phyloP scores from a whole-genome alignment of 2,113 vertebrate species.

The Percopsis transmontana region DNA sequence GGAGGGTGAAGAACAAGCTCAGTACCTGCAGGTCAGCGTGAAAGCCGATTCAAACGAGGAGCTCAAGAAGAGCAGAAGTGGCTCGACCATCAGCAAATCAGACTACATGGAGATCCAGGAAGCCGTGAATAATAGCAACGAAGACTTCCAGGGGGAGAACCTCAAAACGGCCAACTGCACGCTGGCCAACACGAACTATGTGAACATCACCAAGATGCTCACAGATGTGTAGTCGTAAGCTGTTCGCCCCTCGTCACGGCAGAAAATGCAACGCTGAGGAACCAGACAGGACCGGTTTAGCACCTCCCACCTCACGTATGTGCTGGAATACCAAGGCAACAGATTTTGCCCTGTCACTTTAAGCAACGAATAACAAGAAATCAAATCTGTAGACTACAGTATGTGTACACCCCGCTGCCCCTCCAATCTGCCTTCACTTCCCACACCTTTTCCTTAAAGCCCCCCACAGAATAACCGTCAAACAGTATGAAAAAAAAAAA shows the following conservation, averaged over 20 bases:
- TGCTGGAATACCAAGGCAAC: slow-evolving; percentile 69
- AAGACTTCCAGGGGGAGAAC: slow-evolving; percentile 96
- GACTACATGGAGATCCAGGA: slow-evolving; percentile 99
- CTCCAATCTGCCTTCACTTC: slow-evolving; percentile 40
- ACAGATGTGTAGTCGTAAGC: slow-evolving; percentile 89
- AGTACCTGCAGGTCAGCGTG: slow-evolving; percentile 93
- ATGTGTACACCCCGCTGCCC: slow-evolving; percentile 26
- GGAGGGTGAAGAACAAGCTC: slow-evolving; percentile 97
- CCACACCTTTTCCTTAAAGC: slow-evolving; percentile 48
- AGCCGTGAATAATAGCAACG: slow-evolving; percentile 93
- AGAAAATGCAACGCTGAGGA: slow-evolving; percentile 45
- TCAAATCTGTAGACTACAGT: slow-evolving; percentile 41
- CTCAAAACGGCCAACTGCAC: slow-evolving; percentile 97
- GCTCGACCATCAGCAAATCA: slow-evolving; percentile 96
- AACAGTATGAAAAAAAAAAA: slow-evolving; percentile 47
- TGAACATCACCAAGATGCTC: slow-evolving; percentile 99
- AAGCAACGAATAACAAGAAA: slow-evolving; percentile 22
- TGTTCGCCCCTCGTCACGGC: slow-evolving; percentile 14
- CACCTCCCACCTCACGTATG: slow-evolving; percentile 42
- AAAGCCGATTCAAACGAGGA: slow-evolving; percentile 92
- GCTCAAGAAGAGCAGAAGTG: slow-evolving; percentile 96
- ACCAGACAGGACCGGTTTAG: slow-evolving; percentile 34
- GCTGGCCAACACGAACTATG: slow-evolving; percentile 98
- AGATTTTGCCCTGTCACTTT: slow-evolving; percentile 37
- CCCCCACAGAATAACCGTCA: slow-evolving; percentile 37